phyloP scores from a whole-genome alignment of 2,113 vertebrate species.

The Recurvirostra avosetta region DNA sequence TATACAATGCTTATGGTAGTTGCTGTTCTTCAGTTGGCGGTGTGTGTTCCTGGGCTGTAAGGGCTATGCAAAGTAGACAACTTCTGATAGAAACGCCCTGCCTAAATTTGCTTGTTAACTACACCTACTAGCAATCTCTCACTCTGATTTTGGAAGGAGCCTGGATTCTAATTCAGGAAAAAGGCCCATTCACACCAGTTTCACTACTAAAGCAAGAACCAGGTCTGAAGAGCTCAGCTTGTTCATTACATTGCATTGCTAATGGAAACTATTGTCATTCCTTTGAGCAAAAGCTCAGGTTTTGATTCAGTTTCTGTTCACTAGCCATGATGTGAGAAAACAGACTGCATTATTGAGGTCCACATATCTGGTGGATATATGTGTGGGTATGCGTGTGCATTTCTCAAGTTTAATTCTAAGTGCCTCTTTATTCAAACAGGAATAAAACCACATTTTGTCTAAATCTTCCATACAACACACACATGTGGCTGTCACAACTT shows the following conservation, averaged over 20 bases:
- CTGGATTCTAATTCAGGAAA: background rate
- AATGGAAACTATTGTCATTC: background rate
- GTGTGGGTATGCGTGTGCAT: too few relatives aligned
- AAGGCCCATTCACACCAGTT: background rate
- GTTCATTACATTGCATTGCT: background rate
- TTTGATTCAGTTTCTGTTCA: background rate
- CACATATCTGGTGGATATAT: background rate
- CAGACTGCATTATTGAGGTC: background rate
- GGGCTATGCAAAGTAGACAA: background rate
- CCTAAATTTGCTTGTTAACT: background rate
- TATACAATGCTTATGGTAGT: background rate
- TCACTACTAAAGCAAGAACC: background rate
- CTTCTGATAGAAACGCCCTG: background rate
- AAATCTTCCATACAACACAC: background rate
- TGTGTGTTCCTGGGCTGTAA: background rate
- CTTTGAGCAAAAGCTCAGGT: background rate
- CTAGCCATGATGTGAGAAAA: background rate
- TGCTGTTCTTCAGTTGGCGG: background rate
- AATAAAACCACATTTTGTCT: background rate
- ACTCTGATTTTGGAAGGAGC: background rate
- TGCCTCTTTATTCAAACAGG: background rate
- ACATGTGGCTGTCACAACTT: background rate
- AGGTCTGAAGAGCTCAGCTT: background rate
- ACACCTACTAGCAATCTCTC: background rate
- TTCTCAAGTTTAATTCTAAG: background rate